Conservation (phyloP, 2,113 vertebrate species). For the Pavo muticus region DNA sequence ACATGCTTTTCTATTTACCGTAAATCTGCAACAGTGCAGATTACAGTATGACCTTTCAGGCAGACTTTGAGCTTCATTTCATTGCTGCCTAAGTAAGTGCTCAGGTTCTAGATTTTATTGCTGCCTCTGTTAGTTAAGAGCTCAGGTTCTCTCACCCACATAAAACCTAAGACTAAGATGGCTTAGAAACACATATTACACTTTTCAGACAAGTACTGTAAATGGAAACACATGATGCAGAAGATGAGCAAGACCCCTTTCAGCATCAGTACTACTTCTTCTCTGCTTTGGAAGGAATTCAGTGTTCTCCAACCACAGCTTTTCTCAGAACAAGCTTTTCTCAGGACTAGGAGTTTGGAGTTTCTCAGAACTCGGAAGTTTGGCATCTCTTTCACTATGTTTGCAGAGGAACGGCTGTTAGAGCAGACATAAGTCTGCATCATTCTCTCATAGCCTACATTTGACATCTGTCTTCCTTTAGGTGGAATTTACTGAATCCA, state of each 20-base stretch:
- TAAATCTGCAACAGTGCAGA: not conserved
- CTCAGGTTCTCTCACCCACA: not conserved
- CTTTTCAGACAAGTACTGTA: not conserved
- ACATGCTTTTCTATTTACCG: not conserved
- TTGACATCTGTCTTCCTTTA: not conserved
- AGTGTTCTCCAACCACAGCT: not conserved
- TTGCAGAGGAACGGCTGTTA: not conserved
- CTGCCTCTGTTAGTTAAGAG: not conserved
- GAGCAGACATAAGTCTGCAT: not conserved
- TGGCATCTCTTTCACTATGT: not conserved
- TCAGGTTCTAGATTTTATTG: not conserved
- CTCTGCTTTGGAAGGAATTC: not conserved
- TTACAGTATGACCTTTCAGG: not conserved
- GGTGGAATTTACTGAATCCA: not conserved
- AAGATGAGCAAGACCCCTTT: conserved; percentile 18
- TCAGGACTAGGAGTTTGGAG: not conserved
- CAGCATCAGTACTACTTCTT: not conserved
- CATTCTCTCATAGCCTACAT: not conserved
- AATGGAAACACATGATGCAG: not conserved
- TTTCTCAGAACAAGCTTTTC: not conserved
- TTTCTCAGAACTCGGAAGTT: not conserved
- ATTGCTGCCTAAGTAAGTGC: not conserved
- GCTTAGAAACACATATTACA: not conserved
- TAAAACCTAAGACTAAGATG: not conserved
- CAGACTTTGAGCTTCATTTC: not conserved